A percentile compares a stretch with the other conserved stretches of the same genome.
These are phyloP conservation scores for Laothoe populi DNA, from an alignment of 2,888 invertebrate genomes.

Conservation along the genomic window DNA sequence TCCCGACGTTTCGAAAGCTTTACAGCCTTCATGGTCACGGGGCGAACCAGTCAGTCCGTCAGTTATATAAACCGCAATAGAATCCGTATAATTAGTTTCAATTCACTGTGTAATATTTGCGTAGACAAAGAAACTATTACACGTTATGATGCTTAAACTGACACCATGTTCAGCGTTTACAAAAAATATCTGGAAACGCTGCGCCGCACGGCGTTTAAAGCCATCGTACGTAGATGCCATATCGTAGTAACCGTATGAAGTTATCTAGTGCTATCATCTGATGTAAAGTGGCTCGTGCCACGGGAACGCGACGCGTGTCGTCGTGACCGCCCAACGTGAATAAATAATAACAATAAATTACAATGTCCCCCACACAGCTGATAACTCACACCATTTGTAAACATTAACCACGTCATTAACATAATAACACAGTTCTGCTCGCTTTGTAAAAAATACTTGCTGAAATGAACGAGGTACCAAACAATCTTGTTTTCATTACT, in stretches of 20 bases:
- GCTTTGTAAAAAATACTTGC: conserved; percentile 33
- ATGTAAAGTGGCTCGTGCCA: conserved; percentile 55
- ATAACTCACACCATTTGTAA: conserved; percentile 57
- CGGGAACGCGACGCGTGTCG: conserved; percentile 52
- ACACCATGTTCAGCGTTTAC: no score
- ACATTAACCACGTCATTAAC: conserved; percentile 51
- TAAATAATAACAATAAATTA: conserved; percentile 60
- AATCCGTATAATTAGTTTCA: no score
- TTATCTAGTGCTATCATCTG: conserved; percentile 43
- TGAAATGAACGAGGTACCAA: conserved; percentile 32
- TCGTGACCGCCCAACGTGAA: conserved; percentile 54
- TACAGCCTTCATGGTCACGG: no score
- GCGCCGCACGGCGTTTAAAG: conserved; percentile 3
- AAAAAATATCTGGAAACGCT: no score
- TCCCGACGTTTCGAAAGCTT: no score
- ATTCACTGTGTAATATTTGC: no score
- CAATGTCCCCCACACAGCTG: conserved; percentile 47
- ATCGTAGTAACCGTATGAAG: conserved; percentile 14
- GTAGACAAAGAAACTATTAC: no score
- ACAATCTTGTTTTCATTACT: neutral
- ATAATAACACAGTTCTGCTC: conserved; percentile 36
- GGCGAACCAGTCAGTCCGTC: no score
- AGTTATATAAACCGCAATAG: no score
- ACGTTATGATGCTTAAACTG: no score
- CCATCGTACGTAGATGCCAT: neutral